Evolutionary conservation across 1,140 invertebrate genomes (phyloP), one percentile per base, ranked within the genome.

Genomic region (Philopotamus ludificatus): DNA sequence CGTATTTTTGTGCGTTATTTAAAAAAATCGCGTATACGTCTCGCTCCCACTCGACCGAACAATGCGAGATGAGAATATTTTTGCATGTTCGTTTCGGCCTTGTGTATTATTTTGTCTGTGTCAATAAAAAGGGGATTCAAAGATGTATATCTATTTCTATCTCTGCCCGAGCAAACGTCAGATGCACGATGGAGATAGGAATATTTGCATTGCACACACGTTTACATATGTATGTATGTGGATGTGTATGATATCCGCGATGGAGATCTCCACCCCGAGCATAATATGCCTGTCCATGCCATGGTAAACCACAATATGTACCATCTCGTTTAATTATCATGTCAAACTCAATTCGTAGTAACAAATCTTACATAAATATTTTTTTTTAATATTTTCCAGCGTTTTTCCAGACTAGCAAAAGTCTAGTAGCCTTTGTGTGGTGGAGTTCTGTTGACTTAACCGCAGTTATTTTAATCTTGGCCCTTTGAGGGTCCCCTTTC

Each of bases 51-150:
- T 1, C 10, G 15, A 50, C 28, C 15, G 28, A 47, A 51, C 28
- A 44, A 55, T 44, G 25, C 12, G 50, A 63, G 61, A 63, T 22
- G 45, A 54, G 50, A 20, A 28, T 42, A 44, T 49, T 58, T 67
- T 55, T 58, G 25, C 39, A 26, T 41, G 20, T 58, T 10, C 54
- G 44, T 23, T 58, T 64, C 34, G 39, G 53, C 41, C 15, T 45
- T 51, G 53, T 47, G 60, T 42, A 49, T 66, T 57, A 63, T 67
- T 67, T 45, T 53, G 60, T 39, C 58, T 50, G 21, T 55, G 57
- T 64, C 66, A 63, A 68, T 63, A 67, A 63, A 67, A 60, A 61
- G n/a, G 49, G 23, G 47, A 23, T 55, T 61, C 61, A 12, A 20
- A 12, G 16, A 47, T 47, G 22, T 23, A 10, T 21, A 18, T 59